Conservation (phyloP, 30 jellyfish, hydroid and myxozoan genomes). For the Turritopsis dohrnii region DNA sequence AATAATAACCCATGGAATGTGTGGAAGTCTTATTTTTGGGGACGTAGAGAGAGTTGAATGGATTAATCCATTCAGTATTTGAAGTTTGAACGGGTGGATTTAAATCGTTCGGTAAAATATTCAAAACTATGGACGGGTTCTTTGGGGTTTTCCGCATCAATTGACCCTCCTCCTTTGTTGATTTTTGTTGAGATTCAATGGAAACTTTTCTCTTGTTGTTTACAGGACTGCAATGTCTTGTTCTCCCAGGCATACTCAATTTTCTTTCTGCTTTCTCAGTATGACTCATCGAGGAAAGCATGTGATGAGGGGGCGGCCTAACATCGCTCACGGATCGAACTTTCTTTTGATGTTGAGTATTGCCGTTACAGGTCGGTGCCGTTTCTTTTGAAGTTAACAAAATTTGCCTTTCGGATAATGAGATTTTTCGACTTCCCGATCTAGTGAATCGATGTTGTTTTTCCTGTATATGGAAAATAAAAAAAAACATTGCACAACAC, state of each 20-base stretch:
- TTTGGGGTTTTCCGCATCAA: not conserved
- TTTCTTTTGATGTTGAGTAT: not conserved
- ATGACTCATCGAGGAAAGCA: not conserved
- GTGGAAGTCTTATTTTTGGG: not conserved
- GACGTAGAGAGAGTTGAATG: not conserved
- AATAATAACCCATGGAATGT: slow-evolving; percentile 2
- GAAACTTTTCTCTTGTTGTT: not conserved
- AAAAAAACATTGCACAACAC: not conserved
- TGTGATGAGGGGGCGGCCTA: not conserved
- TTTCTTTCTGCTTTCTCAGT: not conserved
- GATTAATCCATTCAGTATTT: not conserved
- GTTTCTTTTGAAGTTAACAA: not conserved
- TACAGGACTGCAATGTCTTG: not conserved
- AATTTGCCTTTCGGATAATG: not conserved
- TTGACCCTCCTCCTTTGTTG: not conserved
- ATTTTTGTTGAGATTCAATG: not conserved
- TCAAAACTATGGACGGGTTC: slow-evolving; percentile 3
- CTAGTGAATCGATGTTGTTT: not conserved
- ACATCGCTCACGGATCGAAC: not conserved
- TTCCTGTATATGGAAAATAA: not conserved
- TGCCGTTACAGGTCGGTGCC: not conserved
- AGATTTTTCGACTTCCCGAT: slow-evolving; percentile 1
- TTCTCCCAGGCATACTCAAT: not conserved
- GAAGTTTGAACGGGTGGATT: not conserved
- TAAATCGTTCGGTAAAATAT: not conserved